Evolutionary conservation across 2,888 invertebrate species (phyloP).

Genomic region (Eupithecia abbreviata): DNA sequence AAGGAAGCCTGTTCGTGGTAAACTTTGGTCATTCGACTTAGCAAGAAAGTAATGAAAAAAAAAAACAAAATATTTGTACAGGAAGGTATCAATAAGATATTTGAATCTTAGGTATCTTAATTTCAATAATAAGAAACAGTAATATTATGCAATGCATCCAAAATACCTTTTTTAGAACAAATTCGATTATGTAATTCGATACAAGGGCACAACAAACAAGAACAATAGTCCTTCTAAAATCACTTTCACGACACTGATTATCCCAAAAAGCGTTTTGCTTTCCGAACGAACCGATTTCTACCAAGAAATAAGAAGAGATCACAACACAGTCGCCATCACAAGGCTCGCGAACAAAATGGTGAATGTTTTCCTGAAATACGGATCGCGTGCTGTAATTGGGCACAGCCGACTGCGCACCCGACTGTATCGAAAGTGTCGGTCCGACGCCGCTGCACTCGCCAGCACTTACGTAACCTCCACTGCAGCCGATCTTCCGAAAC

Average conservation of each 20-base stretch:
- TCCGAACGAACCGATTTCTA: conserved; percentile 54
- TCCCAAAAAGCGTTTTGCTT: conserved; percentile 42
- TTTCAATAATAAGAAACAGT: not conserved
- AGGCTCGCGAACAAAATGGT: conserved; percentile 76
- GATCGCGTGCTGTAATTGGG: conserved; percentile 74
- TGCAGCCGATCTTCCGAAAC: conserved; percentile 70
- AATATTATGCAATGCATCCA: not conserved
- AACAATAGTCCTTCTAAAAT: conserved; percentile 38
- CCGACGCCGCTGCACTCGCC: conserved; percentile 71
- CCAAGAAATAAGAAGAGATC: conserved; percentile 47
- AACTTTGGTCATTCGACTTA: not conserved
- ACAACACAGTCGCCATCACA: conserved; percentile 62
- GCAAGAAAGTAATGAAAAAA: not conserved
- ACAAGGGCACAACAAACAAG: conserved; percentile 54
- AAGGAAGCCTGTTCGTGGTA: not conserved
- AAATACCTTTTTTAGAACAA: conserved; percentile 29
- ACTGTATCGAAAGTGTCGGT: conserved; percentile 70
- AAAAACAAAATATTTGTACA: not conserved
- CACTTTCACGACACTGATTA: conserved; percentile 65
- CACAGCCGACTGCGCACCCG: conserved; percentile 72
- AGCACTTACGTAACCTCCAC: conserved; percentile 77
- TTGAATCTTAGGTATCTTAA: not conserved
- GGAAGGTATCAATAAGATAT: not conserved
- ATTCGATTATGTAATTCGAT: conserved; percentile 49
- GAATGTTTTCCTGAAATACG: conserved; percentile 79